Evolutionary conservation across 2,888 invertebrate species (phyloP), one percentile per base, ranked within the genome.

Genomic region (Diplazon laetatorius): DNA sequence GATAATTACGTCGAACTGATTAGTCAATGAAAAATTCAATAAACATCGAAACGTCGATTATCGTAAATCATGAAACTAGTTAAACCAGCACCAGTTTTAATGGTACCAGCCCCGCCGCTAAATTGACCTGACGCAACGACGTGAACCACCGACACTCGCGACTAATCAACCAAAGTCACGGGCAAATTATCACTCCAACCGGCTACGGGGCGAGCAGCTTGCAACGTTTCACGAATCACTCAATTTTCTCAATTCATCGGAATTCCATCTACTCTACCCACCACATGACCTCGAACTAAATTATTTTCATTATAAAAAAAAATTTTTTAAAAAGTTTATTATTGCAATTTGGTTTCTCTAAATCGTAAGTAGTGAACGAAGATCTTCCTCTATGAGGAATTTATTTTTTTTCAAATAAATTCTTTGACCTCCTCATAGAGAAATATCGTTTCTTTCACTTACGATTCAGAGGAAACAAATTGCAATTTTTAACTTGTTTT

Each of bases 161-260:
- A 6, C 48, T 59, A 48, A 37, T 48, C 20, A 46, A 3, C 20
- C 48, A 69, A 69, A 69, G 60, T 70, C 70, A 60, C 22, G 48
- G 48, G 1, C 25, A 60, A 60, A 50, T 39, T 16, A 60, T 60
- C 39, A 39, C 12, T 6, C 20, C 35, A 20, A 20, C 14, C 16
- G 35, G 12, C 2, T 12, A 3, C 12, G 35, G 0, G 1, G 9
- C 12, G 6, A 18, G 37, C 50, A 35, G 12, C n/a, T 35, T 37
- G 35, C 16, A n/a, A 35, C 63, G 3, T 22, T 44, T 18, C 8
- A 48, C 8, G 30, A 2, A 16, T 35, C 20, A 12, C 10, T 8
- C 3, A 8, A 9, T 10, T 30, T 6, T 5, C 44, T 20, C 12
- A 3, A 4, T n/a, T n/a, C n/a, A n/a, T n/a, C n/a, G n/a, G n/a